Conservation (phyloP, 2,113 vertebrate species). For the Ursus arctos region DNA sequence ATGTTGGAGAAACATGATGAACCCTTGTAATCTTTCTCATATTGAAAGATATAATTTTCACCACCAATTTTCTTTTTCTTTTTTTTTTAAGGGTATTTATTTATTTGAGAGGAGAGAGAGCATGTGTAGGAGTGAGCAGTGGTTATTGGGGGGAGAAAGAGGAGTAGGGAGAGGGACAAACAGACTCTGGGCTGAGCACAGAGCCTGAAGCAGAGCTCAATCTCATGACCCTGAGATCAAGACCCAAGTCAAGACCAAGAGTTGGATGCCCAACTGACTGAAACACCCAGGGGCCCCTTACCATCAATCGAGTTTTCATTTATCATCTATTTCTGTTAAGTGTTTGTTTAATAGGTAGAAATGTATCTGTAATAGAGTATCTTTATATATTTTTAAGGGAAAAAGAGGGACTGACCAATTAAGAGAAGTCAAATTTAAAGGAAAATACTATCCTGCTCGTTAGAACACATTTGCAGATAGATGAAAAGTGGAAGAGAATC, state of each 20-base stretch:
- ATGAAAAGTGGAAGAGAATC: background rate
- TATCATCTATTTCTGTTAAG: slow-evolving; percentile 19
- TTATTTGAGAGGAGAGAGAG: background rate
- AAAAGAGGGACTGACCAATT: background rate
- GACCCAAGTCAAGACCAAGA: background rate
- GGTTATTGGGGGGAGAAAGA: too few relatives aligned
- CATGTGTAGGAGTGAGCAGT: background rate
- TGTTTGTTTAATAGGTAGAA: background rate
- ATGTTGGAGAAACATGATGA: background rate
- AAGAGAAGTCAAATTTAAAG: background rate
- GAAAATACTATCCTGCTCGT: background rate
- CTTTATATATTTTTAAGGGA: background rate
- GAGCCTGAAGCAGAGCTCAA: background rate
- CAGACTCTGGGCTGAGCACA: background rate
- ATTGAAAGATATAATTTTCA: background rate
- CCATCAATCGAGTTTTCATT: background rate
- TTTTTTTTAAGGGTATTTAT: background rate
- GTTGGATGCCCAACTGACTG: background rate
- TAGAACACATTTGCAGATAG: background rate
- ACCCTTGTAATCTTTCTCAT: background rate
- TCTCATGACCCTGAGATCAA: too few relatives aligned
- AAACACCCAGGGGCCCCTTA: background rate
- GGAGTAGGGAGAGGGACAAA: background rate
- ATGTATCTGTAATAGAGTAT: background rate
- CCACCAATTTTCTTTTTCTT: background rate